Percentiles rank a stretch among this genome's conserved stretches.
These are phyloP conservation scores for Anadara kagoshimensis DNA, from an alignment of 1,140 invertebrate species.

Conservation along the genomic window DNA sequence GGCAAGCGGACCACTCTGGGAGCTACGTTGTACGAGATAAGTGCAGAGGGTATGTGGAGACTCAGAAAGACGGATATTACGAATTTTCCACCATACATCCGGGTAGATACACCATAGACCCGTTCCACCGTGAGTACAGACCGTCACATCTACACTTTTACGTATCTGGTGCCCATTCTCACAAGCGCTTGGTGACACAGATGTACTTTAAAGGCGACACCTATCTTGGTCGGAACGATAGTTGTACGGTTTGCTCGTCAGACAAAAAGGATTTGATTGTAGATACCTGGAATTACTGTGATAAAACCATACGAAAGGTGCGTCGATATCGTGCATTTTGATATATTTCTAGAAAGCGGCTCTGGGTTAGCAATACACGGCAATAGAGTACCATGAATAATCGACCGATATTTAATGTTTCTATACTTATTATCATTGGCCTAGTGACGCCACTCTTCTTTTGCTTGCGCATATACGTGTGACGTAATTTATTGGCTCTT, in stretches of 20 bases:
- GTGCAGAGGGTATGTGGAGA: slow-evolving; percentile 29
- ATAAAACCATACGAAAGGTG: slow-evolving; percentile 5
- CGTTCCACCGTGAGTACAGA: not conserved
- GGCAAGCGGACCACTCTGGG: slow-evolving; percentile 33
- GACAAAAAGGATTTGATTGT: slow-evolving; percentile 12
- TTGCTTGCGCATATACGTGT: not conserved
- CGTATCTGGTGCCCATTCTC: slow-evolving; percentile 8
- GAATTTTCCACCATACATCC: slow-evolving; percentile 31
- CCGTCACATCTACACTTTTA: slow-evolving; percentile 36
- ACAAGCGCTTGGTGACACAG: slow-evolving; percentile 27
- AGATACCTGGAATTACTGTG: not conserved
- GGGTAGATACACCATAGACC: slow-evolving; percentile 13
- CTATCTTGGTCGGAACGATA: slow-evolving; percentile 22
- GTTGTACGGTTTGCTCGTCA: slow-evolving; percentile 26
- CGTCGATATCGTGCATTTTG: slow-evolving; percentile 15
- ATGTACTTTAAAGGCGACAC: slow-evolving; percentile 33
- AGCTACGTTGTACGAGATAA: not conserved
- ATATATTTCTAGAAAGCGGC: slow-evolving; percentile 14
- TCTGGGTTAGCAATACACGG: not conserved
- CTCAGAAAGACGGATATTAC: slow-evolving; percentile 33
- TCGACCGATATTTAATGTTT: not conserved
- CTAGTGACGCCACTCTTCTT: not conserved
- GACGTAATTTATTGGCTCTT: too few relatives aligned
- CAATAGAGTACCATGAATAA: not conserved
- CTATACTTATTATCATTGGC: not conserved